These are phyloP conservation scores for Chaenodraco wilsoni DNA, from an alignment of 2,797 vertebrate species.

Conservation along the genomic window DNA sequence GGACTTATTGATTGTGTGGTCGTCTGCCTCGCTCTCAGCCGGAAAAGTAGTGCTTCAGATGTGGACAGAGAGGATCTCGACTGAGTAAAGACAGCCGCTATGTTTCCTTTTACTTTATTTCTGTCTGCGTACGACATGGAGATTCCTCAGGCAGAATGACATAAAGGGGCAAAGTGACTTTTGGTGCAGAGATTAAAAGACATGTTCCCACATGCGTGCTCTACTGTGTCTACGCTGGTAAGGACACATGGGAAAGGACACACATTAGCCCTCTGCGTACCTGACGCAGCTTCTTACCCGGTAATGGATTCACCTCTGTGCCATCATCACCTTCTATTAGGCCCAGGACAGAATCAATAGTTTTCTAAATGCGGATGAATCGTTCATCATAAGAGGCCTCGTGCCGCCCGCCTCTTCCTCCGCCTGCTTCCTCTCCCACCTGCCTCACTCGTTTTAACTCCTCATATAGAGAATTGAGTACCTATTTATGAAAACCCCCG, in stretches of 20 bases:
- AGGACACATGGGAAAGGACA: conserved; percentile 84
- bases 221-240: conserved; percentile 43
- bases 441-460: conserved; percentile 55
- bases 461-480: conserved; percentile 52
- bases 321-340: conserved; percentile 84
- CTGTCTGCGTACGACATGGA: conserved; percentile 30
- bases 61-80: conserved; percentile 46
- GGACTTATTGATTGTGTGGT: conserved; percentile 55
- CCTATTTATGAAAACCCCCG: conserved; percentile 56
- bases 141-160: conserved; percentile 53
- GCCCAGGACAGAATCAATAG: conserved; percentile 80
- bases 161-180: conserved; percentile 19
- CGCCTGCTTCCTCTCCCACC: conserved; percentile 55
- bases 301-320: conserved; percentile 83
- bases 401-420: conserved; percentile 54
- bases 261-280: conserved; percentile 75
- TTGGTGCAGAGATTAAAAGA: conserved; percentile 68
- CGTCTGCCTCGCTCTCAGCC: conserved; percentile 28
- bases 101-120: conserved; percentile 47
- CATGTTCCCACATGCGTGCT: conserved; percentile 46
- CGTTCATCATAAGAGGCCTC: conserved; percentile 77
- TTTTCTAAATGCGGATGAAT: conserved; percentile 82
- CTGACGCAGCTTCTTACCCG: conserved; percentile 68
- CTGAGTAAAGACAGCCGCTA: conserved; percentile 45
- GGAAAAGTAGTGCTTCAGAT: conserved; percentile 35